These are phyloP conservation scores for Nemoura dubitans DNA, from an alignment of 2,888 invertebrate species.

Conservation along the genomic window DNA sequence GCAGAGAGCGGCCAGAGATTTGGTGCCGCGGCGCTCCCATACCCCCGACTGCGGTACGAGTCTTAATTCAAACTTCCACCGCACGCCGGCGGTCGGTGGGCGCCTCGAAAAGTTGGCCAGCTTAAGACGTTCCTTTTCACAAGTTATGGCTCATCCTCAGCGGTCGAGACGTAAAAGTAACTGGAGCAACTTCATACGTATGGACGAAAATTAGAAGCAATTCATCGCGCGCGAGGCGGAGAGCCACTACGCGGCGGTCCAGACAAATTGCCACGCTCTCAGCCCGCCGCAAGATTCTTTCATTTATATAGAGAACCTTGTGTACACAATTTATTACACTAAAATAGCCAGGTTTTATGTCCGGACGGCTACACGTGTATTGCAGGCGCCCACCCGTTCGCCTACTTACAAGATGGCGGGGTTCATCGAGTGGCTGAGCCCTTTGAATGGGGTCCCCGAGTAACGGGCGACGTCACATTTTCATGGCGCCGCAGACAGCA, in stretches of 20 bases:
- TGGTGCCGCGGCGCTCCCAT: not conserved
- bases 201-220: slow-evolving; percentile 41
- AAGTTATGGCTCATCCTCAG: slow-evolving; percentile 41
- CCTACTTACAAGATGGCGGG: not conserved
- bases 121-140: slow-evolving; percentile 24
- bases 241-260: not conserved
- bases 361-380: not conserved
- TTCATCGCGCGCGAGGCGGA: slow-evolving; percentile 30
- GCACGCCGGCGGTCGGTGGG: not conserved
- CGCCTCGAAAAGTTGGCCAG: slow-evolving; percentile 33
- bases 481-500: not conserved
- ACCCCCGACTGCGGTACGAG: not conserved
- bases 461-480: not conserved
- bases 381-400: not conserved
- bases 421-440: not conserved
- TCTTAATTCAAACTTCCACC: slow-evolving; percentile 34
- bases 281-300: not conserved
- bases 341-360: not conserved
- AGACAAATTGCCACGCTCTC: not conserved
- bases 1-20: not conserved
- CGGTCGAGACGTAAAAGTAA: slow-evolving; percentile 38
- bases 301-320: not conserved
- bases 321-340: not conserved
- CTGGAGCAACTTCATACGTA: slow-evolving; percentile 30
- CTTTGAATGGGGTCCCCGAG: not conserved